Base-by-base conservation (phyloP, 2,113 vertebrate species). In the Dicerorhinus sumatrensis region DNA sequence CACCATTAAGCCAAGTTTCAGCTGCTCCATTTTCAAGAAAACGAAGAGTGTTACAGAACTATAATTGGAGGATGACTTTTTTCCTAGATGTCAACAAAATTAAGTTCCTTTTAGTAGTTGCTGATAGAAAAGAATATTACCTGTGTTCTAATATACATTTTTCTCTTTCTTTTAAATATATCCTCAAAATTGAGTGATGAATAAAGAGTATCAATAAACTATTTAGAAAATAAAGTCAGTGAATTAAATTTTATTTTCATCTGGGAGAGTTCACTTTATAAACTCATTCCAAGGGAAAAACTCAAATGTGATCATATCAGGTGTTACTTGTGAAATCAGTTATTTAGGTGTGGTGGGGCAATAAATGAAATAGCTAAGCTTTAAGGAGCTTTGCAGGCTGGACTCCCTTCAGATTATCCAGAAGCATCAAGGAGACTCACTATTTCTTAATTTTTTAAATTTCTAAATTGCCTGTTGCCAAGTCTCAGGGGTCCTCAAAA, bases 191-290 rank as follows among this genome's bases (percentile, higher is more conserved):
- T 89, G n/a, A 75, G 48, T 12, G 63, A 33, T 83, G 48, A 94
- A 67, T 65, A 23, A 75, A 67, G 21, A 51, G 3, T 60, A 73
- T 88, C 25, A 77, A 69, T 65, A 76, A 89, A 29, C 48, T 18
- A 46, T 79, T 95, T 83, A 94, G 21, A 95, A 90, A 90, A 82
- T 33, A 87, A 96, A 69, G 48, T 42, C 69, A 75, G 21, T 72
- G 94, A 92, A 36, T 75, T 4, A 81, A 97, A 86, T 77, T 94
- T 91, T 89, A 79, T 95, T 95, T 95, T 92, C 62, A 51, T 58
- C 42, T 23, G 21, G 29, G 18, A 92, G 27, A 70, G 14, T 92
- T 94, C 2, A 85, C 33, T 89, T 91, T 60, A 82, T 82, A 89
- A 79, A 75, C 12, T 87, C 33, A 12, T 84, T 83, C 58, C 88